Evolutionary conservation across 2,888 invertebrate species (phyloP), one percentile per base, ranked within the genome.

Genomic region (Desoria tigrina): DNA sequence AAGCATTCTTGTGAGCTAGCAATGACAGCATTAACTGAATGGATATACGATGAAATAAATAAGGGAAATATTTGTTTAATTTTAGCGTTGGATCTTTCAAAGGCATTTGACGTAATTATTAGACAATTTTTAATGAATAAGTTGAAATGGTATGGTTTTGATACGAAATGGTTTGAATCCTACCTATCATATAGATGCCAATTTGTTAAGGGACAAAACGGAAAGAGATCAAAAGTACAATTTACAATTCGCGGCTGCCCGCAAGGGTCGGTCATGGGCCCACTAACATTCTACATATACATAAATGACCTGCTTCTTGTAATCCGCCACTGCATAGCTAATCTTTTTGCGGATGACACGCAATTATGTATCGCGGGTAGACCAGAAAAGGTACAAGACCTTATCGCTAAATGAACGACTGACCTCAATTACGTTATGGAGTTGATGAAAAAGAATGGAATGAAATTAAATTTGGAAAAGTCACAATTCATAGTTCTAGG

Each of bases 41-140:
- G 9, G 2, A 45, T 59, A 21, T 59, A 49, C 16, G 28, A 45
- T 1, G 26, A 59, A 27, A 18, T 59, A 27, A 26, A 28, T 59
- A 9, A 59, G 7, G 59, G 49, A 11, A 59, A 59, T 18, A 27
- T 59, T n/a, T 59, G 59, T 45, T 21, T 59, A 16, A 18, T 59
- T 1, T 3, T 45, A 1, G 1, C 45, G 16, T 9, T 59, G 1
- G 59, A 59, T 59, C 18, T 59, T 24, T 26, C 59, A 2, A 45
- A 49, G 6, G 59, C 59, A 1, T 59, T 59, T 59, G 59, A 45
- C 16, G 24, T 7, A 11, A 23, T 49, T 3, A 7, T 26, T 49
- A n/a, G 16, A 4, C 27, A 54, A 2, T 4, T 54, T 24, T 9
- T 54, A 1, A 27, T 54, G 3, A 3, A 28, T 23, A 57, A 42